These are phyloP conservation scores for Cheilosia vulpina DNA, from an alignment of 2,888 invertebrate genomes.

Conservation along the genomic window DNA sequence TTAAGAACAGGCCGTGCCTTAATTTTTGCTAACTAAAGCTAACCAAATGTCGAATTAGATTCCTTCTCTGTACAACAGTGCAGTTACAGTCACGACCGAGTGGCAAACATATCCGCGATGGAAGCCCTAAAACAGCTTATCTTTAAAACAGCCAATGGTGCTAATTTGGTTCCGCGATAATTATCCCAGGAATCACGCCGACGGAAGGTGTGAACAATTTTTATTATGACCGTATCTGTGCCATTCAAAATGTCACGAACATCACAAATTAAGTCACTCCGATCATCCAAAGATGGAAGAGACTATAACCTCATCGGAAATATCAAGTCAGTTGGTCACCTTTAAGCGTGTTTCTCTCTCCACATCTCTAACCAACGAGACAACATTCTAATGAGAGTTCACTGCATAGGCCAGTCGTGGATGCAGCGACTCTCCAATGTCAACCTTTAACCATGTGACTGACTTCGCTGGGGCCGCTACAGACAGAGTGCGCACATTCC, in stretches of 20 bases:
- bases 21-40: not conserved
- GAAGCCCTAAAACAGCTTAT: conserved; percentile 8
- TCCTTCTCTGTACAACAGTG: not conserved
- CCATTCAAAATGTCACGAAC: too few species aligned
- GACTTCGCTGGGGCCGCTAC: conserved; percentile 5
- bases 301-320: too few species aligned
- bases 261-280: too few species aligned
- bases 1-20: not conserved
- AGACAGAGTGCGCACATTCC: not conserved
- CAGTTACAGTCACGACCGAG: conserved; percentile 4
- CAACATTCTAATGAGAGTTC: conserved; percentile 52
- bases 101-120: not conserved
- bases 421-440: conserved; percentile 65
- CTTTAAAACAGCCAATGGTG: not conserved
- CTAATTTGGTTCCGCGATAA: not conserved
- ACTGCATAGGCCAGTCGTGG: conserved; percentile 55
- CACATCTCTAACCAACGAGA: not conserved
- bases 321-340: too few species aligned
- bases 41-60: not conserved
- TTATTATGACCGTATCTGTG: too few species aligned
- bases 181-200: too few species aligned
- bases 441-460: conserved; percentile 49
- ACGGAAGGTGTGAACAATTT: too few species aligned
- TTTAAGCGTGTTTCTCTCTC: not conserved
- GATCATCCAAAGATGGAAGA: too few species aligned